A percentile compares a stretch with the other conserved stretches of the same genome.
These are phyloP conservation scores for Caranx ignobilis DNA, from an alignment of 2,113 vertebrate species.

Conservation along the genomic window DNA sequence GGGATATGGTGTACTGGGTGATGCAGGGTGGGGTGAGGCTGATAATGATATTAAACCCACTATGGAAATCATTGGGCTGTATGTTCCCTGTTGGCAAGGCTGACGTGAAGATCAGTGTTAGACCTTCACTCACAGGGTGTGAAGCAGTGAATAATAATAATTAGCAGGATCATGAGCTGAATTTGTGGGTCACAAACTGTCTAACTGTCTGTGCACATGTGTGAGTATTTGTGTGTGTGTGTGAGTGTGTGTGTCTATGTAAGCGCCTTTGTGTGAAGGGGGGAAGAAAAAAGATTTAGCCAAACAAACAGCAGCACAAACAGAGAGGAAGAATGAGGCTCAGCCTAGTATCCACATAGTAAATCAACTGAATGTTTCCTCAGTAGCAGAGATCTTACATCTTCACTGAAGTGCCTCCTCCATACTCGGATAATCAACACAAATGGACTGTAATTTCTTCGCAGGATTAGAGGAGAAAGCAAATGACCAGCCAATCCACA, in stretches of 20 bases:
- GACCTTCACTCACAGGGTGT: slow-evolving; percentile 79
- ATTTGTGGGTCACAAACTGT: slow-evolving; percentile 83
- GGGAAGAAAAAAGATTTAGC: not conserved
- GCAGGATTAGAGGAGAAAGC: slow-evolving; percentile 67
- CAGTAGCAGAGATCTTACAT: slow-evolving; percentile 46
- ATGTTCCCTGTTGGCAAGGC: slow-evolving; percentile 78
- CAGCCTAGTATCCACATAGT: slow-evolving; percentile 25
- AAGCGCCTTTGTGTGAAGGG: not conserved
- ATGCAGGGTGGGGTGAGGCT: slow-evolving; percentile 74
- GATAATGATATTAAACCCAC: slow-evolving; percentile 88
- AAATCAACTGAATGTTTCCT: slow-evolving; percentile 59
- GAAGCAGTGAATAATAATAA: slow-evolving; percentile 86
- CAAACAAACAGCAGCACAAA: slow-evolving; percentile 40
- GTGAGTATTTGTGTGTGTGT: slow-evolving; percentile 25
- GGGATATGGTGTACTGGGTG: slow-evolving; percentile 56
- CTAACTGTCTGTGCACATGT: slow-evolving; percentile 43
- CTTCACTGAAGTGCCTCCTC: slow-evolving; percentile 67
- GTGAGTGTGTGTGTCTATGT: slow-evolving; percentile 14
- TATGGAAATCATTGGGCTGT: slow-evolving; percentile 83
- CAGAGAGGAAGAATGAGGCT: slow-evolving; percentile 24
- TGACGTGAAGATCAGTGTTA: slow-evolving; percentile 78
- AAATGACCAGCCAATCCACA: slow-evolving; percentile 65
- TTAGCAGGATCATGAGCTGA: slow-evolving; percentile 85
- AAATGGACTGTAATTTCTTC: slow-evolving; percentile 72
- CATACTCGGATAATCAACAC: slow-evolving; percentile 64